These are phyloP conservation scores for Pectinophora gossypiella DNA, from an alignment of 1,140 invertebrate species.

Conservation along the genomic window DNA sequence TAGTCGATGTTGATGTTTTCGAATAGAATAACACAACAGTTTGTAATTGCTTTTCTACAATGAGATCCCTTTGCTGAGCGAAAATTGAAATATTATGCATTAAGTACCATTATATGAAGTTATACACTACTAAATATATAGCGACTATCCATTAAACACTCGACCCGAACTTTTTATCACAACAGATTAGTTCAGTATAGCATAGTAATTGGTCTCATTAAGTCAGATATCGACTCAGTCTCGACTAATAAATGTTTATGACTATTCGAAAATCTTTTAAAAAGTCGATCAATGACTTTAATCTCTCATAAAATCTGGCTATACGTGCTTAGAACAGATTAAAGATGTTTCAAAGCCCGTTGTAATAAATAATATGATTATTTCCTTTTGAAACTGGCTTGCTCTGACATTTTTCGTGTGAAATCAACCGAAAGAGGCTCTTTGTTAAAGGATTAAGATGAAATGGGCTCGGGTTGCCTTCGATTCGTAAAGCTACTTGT, in stretches of 20 bases:
- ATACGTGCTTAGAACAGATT: conserved; percentile 64
- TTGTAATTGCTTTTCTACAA: no score
- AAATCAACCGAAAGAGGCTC: conserved; percentile 45
- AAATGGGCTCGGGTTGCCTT: conserved; percentile 4
- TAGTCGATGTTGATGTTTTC: no score
- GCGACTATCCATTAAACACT: no score
- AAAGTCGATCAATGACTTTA: conserved; percentile 54
- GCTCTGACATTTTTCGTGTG: conserved; percentile 40
- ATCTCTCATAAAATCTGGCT: conserved; percentile 61
- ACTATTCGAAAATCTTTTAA: conserved; percentile 41
- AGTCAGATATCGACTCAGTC: conserved; percentile 24
- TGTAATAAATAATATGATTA: conserved; percentile 72
- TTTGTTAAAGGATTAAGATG: conserved; percentile 46
- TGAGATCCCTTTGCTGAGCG: no score
- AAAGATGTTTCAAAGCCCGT: conserved; percentile 51
- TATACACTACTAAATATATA: no score
- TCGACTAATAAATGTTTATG: conserved; percentile 42
- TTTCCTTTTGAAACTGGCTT: conserved; percentile 62
- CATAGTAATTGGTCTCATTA: conserved; percentile 21
- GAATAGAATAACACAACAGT: no score
- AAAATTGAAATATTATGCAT: no score
- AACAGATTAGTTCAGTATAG: not conserved
- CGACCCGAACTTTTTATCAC: no score
- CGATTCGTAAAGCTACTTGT: conserved; percentile 19
- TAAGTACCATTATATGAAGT: no score